Conservation (phyloP, 2,888 invertebrate species). For the Stenotaenia linearis region DNA sequence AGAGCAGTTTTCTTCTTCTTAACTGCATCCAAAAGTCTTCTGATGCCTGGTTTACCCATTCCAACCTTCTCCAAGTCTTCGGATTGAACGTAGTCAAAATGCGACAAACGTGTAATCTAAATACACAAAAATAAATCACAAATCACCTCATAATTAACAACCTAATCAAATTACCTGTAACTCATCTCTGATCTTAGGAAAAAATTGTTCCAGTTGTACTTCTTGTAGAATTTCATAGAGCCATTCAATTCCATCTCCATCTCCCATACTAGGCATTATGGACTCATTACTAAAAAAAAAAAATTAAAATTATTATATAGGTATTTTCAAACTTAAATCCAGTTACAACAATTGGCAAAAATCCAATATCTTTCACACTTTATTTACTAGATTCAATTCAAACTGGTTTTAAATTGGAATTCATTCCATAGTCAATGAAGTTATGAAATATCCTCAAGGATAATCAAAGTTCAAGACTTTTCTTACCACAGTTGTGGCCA, state of each 20-base stretch:
- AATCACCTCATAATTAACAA: not conserved
- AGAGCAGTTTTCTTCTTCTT: conserved; percentile 77
- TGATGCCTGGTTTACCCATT: conserved; percentile 84
- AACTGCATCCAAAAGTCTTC: conserved; percentile 83
- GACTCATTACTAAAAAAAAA: not conserved
- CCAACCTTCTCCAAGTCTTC: conserved; percentile 94
- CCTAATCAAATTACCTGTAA: conserved; percentile 61
- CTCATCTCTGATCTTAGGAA: conserved; percentile 81
- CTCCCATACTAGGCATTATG: conserved; percentile 32
- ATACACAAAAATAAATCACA: conserved; percentile 36
- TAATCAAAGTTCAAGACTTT: not conserved
- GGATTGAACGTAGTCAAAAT: conserved; percentile 94
- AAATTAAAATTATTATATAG: not conserved
- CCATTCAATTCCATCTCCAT: conserved; percentile 57
- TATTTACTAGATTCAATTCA: not conserved
- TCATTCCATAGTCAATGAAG: not conserved
- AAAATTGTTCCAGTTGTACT: conserved; percentile 87
- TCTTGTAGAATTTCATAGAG: conserved; percentile 77
- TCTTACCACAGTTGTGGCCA: not conserved
- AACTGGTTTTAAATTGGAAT: not conserved
- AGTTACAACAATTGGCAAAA: too few relatives aligned
- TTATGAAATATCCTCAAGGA: not conserved
- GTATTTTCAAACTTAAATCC: not conserved
- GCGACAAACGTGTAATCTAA: conserved; percentile 81
- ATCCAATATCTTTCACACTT: not conserved